Evolutionary conservation across 2,888 invertebrate genomes (phyloP), one percentile per base, ranked within the genome.

Genomic region (Diabrotica balteata): DNA sequence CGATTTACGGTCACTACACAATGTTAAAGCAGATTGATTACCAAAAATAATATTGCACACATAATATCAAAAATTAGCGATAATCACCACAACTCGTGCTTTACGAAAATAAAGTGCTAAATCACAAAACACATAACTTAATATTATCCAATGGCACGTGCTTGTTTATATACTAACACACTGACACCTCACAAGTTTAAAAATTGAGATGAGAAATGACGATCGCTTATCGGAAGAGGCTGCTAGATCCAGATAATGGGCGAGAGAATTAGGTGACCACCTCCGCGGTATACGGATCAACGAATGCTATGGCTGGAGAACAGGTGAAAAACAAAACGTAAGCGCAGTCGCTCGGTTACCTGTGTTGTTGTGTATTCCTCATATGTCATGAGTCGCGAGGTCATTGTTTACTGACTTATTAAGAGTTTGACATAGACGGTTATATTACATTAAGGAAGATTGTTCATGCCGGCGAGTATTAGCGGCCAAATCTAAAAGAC

Each of bases 341-440:
- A 70, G 79, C 80, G 80, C 79, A 79, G 79, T 72, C 79, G 80
- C 80, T 59, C 53, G 67, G 62, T 64, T 43, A 51, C 62, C 68
- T 72, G 68, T 72, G 66, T 52, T 58, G 61, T 61, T 49, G 77
- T 71, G 73, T 78, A 78, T 77, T 76, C 77, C 78, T 78, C 72
- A 66, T 62, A 51, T 59, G 53, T 63, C 65, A 64, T 62, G 59
- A 64, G 75, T 72, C 72, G 73, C 78, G 80, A 80, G 80, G 80
- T 80, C 80, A 77, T 75, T 78, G 75, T 78, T 78, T 77, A 77
- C 77, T 77, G 76, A 78, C 75, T 75, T 55, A 57, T 57, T 54
- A 53, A 22, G 54, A 32, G 9, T 52, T 66, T 66, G 66, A 66
- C 60, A 66, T 47, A 54, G 52, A 45, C 55, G 58, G 43, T 55